Percentiles rank a stretch among this genome's conserved stretches.
These are phyloP conservation scores for Adelphocoris suturalis DNA, from an alignment of 2,888 invertebrate genomes.

Conservation along the genomic window DNA sequence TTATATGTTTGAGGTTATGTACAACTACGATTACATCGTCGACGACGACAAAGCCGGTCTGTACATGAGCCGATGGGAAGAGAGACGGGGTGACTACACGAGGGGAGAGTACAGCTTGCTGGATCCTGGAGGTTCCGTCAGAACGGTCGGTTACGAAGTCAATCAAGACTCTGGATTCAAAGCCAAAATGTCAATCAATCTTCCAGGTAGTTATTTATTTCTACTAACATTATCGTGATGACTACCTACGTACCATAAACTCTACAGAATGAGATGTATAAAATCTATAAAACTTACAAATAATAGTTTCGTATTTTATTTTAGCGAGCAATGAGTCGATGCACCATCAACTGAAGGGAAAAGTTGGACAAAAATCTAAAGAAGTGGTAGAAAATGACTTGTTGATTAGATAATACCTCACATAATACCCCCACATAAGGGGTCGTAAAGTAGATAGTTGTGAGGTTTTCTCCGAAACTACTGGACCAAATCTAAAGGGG, in stretches of 20 bases:
- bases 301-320: too few relatives aligned
- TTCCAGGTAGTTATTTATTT: slow-evolving; percentile 74
- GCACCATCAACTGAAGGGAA: too few relatives aligned
- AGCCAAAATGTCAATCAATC: slow-evolving; percentile 76
- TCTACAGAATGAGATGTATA: too few relatives aligned
- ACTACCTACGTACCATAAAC: neutral
- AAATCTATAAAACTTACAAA: too few relatives aligned
- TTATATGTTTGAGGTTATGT: slow-evolving; percentile 75
- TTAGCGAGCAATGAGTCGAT: too few relatives aligned
- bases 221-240: neutral
- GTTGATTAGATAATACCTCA: too few relatives aligned
- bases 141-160: slow-evolving; percentile 77
- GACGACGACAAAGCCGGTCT: slow-evolving; percentile 77
- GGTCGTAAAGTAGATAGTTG: too few relatives aligned
- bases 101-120: slow-evolving; percentile 77
- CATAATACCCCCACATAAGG: too few relatives aligned
- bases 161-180: slow-evolving; percentile 77
- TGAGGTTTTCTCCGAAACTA: too few relatives aligned
- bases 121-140: slow-evolving; percentile 77
- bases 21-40: slow-evolving; percentile 77
- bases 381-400: too few relatives aligned
- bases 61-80: slow-evolving; percentile 77
- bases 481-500: too few relatives aligned
- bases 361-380: too few relatives aligned
- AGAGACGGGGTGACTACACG: slow-evolving; percentile 77